Percentiles rank a stretch among this genome's conserved stretches.
These are phyloP conservation scores for Maconellicoccus hirsutus DNA, from an alignment of 1,140 invertebrate genomes.

Conservation along the genomic window DNA sequence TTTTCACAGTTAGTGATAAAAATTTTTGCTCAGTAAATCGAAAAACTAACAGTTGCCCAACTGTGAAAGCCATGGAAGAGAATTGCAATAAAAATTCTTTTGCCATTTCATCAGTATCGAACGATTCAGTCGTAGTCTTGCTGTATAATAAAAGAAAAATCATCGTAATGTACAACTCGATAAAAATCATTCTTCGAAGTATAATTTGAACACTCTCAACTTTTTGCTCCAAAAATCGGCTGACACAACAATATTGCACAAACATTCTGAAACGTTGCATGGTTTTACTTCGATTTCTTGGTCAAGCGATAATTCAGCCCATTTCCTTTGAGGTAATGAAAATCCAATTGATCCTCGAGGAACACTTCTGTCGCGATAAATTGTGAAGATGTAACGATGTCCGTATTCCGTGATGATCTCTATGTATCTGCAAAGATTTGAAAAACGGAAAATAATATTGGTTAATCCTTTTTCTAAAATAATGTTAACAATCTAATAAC, in stretches of 20 bases:
- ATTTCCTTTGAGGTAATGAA: slow-evolving; percentile 86
- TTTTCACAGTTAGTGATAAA: slow-evolving; percentile 70
- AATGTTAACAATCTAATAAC: not conserved
- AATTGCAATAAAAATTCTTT: slow-evolving; percentile 84
- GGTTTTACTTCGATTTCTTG: slow-evolving; percentile 74
- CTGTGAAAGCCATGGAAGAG: slow-evolving; percentile 77
- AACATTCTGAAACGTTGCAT: slow-evolving; percentile 69
- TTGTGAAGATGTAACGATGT: slow-evolving; percentile 74
- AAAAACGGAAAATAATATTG: not conserved
- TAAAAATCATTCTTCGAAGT: not conserved
- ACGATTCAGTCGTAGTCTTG: slow-evolving; percentile 50
- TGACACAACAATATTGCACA: slow-evolving; percentile 72
- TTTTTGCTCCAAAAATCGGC: slow-evolving; percentile 86
- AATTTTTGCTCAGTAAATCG: slow-evolving; percentile 79
- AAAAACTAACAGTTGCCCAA: slow-evolving; percentile 83
- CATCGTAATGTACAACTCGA: slow-evolving; percentile 25
- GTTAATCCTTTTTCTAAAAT: not conserved
- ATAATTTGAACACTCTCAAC: slow-evolving; percentile 40
- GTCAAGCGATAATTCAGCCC: slow-evolving; percentile 84
- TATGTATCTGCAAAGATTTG: slow-evolving; percentile 65
- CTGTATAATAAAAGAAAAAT: slow-evolving; percentile 53
- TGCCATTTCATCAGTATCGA: slow-evolving; percentile 93
- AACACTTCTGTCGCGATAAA: slow-evolving; percentile 60
- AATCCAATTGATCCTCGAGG: slow-evolving; percentile 72
- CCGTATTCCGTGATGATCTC: slow-evolving; percentile 67